These are phyloP conservation scores for Harmothoe impar DNA, from an alignment of 2,888 invertebrate species.

Conservation along the genomic window DNA sequence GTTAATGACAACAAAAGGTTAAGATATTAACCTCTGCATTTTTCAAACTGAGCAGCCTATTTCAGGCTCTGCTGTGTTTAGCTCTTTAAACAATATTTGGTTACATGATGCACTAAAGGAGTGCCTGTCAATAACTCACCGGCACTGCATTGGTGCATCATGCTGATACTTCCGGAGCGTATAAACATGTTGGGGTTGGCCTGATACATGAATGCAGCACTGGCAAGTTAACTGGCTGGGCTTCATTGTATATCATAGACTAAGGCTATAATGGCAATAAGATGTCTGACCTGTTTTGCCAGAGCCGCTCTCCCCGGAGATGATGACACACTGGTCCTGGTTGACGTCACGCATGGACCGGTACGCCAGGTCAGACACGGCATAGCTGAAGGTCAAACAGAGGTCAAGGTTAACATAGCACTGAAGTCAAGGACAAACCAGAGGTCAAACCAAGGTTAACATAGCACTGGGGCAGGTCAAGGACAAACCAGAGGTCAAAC, in stretches of 20 bases:
- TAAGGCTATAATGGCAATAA: no score
- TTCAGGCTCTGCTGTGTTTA: neutral
- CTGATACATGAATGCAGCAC: no score
- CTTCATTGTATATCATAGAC: no score
- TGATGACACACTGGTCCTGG: slow-evolving; percentile 92
- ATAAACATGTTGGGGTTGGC: no score
- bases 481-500: no score
- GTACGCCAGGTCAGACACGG: slow-evolving; percentile 91
- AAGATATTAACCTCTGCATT: slow-evolving; percentile 21
- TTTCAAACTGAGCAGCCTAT: neutral
- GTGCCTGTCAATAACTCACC: no score
- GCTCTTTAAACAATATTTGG: neutral
- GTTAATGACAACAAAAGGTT: neutral
- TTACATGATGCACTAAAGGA: neutral
- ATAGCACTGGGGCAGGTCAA: no score
- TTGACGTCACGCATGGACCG: slow-evolving; percentile 91
- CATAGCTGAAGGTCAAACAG: slow-evolving; percentile 87
- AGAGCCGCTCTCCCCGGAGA: slow-evolving; percentile 93
- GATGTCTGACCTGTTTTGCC: slow-evolving; percentile 89
- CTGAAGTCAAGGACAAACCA: neutral
- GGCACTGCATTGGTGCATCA: no score
- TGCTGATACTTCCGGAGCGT: neutral
- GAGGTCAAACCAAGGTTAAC: no score
- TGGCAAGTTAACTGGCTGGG: no score
- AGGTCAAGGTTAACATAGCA: neutral